These are phyloP conservation scores for Coranthus polyacanthus DNA, from an alignment of 2,797 vertebrate genomes.

Conservation along the genomic window DNA sequence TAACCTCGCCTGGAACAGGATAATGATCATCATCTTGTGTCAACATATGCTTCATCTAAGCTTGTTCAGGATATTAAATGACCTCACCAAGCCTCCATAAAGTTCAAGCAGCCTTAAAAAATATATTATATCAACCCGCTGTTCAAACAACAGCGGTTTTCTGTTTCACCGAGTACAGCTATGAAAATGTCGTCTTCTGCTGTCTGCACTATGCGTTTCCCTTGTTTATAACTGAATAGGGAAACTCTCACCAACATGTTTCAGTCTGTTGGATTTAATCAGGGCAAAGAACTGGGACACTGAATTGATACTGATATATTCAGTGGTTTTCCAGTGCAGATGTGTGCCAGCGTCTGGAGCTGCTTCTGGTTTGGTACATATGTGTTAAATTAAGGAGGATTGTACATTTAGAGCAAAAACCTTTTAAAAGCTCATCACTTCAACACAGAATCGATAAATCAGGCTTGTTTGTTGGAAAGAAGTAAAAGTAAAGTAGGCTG, in stretches of 20 bases:
- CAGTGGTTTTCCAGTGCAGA: slow-evolving; percentile 9
- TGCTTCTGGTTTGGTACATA: slow-evolving; percentile 15
- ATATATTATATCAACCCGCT: not conserved
- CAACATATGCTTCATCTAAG: slow-evolving; percentile 25
- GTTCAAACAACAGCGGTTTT: slow-evolving; percentile 34
- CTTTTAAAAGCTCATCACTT: not conserved
- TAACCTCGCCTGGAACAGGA: not conserved
- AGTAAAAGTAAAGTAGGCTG: too few relatives aligned
- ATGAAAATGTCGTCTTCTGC: not conserved
- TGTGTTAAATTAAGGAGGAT: not conserved
- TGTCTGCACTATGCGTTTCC: not conserved
- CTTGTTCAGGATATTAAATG: slow-evolving; percentile 55
- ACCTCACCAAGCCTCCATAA: slow-evolving; percentile 14
- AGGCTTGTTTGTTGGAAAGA: too few relatives aligned
- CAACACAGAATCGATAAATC: too few relatives aligned
- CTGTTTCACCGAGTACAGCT: slow-evolving; percentile 3
- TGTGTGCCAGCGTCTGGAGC: slow-evolving; percentile 1
- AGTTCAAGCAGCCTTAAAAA: not conserved
- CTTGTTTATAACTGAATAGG: slow-evolving; percentile 8
- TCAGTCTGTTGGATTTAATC: slow-evolving; percentile 14
- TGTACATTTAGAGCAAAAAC: not conserved
- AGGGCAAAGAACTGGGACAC: slow-evolving; percentile 46
- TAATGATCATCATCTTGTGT: slow-evolving; percentile 24
- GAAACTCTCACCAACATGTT: not conserved
- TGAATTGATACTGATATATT: slow-evolving; percentile 31